Evolutionary conservation across 2,888 invertebrate species (phyloP), one percentile per base, ranked within the genome.

Genomic region (Ophioninae sp.): DNA sequence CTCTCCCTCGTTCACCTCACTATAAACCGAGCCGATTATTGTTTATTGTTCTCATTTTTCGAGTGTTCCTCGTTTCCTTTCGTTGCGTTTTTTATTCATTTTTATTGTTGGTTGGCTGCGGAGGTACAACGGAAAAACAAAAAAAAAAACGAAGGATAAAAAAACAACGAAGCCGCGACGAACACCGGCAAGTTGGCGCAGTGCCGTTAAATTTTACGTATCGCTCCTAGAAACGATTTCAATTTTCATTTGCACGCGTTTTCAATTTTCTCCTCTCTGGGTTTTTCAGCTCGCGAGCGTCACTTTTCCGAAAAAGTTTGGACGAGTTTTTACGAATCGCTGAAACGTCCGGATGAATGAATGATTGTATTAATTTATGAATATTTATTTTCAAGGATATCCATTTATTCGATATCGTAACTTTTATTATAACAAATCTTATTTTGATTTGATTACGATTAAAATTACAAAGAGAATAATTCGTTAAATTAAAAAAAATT

Each of bases 21-120:
- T 57, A 56, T 73, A 68, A 72, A 39, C 62, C 61, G 57, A 61
- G 50, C 59, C 73, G 50, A 82, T 85, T 82, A 80, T 82, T 79
- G 69, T 77, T 81, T 79, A 73, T 69, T 69, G 62, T 82, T 82
- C 68, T 81, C 75, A 62, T 56, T 80, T 72, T 78, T 70, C 69
- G 56, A 41, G 75, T 79, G 69, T 69, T 62, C 50, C 50, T 50
- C 17, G 50, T 50, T 50, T 50, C 50, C 50, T 50, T 50, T 50
- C 17, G 50, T 50, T 37, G 64, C 68, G 21, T 41, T 23, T 61
- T 79, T 79, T 74, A 30, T 6, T 73, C 20, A 61, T 65, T 81
- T 23, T 59, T 73, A 39, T 74, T 74, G 20, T 41, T 50, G 67
- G 62, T 8, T 37, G 39, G 30, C 37, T 50, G 82, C 62, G 20